Evolutionary conservation across 2,888 invertebrate species (phyloP).

Genomic region (Ophion ventricosus): DNA sequence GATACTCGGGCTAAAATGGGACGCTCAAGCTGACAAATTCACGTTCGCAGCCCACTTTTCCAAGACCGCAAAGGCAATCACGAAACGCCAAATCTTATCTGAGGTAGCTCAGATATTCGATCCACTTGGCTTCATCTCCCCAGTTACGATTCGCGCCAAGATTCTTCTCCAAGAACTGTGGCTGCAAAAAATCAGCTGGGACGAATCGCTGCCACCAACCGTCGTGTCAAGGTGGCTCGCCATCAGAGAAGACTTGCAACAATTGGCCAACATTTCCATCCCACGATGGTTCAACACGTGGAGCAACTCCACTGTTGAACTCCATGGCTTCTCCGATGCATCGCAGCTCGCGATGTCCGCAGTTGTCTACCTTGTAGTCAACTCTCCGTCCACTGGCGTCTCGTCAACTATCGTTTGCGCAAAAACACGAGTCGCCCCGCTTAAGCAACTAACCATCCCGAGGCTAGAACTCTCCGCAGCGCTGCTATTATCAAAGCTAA

Average conservation of each 20-base stretch:
- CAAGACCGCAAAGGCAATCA: background rate
- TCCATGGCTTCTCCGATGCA: slow-evolving; percentile 63
- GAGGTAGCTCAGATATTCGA: slow-evolving; percentile 60
- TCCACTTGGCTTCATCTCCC: slow-evolving; percentile 59
- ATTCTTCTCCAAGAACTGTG: slow-evolving; percentile 57
- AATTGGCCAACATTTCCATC: slow-evolving; percentile 36
- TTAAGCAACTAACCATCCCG: slow-evolving; percentile 56
- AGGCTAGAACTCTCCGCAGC: slow-evolving; percentile 29
- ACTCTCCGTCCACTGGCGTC: slow-evolving; percentile 13
- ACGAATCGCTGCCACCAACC: slow-evolving; percentile 32
- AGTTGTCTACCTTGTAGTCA: slow-evolving; percentile 24
- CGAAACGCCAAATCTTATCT: slow-evolving; percentile 55
- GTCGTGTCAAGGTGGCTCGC: slow-evolving; percentile 5
- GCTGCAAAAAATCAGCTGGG: slow-evolving; percentile 58
- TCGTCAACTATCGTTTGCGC: slow-evolving; percentile 34
- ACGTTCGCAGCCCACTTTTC: background rate
- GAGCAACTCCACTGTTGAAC: slow-evolving; percentile 39
- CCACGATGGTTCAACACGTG: slow-evolving; percentile 57
- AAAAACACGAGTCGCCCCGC: slow-evolving; percentile 56
- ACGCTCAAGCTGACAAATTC: slow-evolving; percentile 16
- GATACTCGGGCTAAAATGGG: slow-evolving; percentile 49
- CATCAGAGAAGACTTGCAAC: slow-evolving; percentile 39
- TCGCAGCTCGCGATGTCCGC: slow-evolving; percentile 41
- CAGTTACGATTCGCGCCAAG: slow-evolving; percentile 59
- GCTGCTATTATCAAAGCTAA: slow-evolving; percentile 20